Evolutionary conservation across 2,797 vertebrate species (phyloP).

Genomic region (Garrulus glandarius): DNA sequence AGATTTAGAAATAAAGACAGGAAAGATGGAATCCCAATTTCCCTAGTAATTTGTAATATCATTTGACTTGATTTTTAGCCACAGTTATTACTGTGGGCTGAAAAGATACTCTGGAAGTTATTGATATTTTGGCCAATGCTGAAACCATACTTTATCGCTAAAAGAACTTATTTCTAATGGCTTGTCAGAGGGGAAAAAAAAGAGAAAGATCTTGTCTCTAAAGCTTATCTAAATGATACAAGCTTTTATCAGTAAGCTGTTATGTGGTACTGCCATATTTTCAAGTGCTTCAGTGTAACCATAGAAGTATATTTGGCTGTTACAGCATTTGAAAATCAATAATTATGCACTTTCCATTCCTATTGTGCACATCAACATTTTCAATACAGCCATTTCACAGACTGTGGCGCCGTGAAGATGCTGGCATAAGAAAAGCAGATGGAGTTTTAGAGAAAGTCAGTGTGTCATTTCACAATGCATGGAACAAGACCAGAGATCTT

Average conservation of each 20-base stretch:
- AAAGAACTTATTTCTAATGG: not conserved
- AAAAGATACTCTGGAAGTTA: not conserved
- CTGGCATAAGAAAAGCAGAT: not conserved
- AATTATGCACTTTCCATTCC: not conserved
- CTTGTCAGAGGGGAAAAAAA: not conserved
- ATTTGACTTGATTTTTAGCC: not conserved
- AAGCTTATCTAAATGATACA: not conserved
- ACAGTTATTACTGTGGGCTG: not conserved
- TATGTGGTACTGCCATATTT: not conserved
- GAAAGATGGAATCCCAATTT: not conserved
- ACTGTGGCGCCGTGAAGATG: fast-evolving
- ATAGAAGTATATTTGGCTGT: not conserved
- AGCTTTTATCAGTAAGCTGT: not conserved
- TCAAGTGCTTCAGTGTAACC: not conserved
- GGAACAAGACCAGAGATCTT: not conserved
- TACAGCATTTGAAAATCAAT: not conserved
- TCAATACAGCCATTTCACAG: not conserved
- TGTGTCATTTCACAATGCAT: not conserved
- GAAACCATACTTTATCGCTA: not conserved
- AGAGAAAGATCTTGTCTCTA: not conserved
- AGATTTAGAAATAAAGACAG: not conserved
- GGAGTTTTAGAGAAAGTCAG: not conserved
- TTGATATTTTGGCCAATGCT: not conserved
- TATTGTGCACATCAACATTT: not conserved
- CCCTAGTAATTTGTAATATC: not conserved